Conservation (phyloP, 2,888 invertebrate genomes). For the Drosophila rellima region DNA sequence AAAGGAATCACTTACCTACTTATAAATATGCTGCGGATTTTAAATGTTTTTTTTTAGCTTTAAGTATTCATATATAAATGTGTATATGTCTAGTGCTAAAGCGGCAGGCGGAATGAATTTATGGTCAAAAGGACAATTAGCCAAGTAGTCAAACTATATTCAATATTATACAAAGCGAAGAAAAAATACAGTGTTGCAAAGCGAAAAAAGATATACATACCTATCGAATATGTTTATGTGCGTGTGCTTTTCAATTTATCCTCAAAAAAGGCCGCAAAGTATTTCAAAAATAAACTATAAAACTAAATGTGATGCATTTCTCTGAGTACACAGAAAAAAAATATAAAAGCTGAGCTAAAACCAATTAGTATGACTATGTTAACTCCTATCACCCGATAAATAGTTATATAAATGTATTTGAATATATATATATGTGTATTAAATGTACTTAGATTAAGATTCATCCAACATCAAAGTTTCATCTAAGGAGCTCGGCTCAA, state of each 20-base stretch:
- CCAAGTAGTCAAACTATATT: slow-evolving; percentile 33
- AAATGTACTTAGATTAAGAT: slow-evolving; percentile 42
- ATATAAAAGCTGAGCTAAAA: slow-evolving; percentile 20
- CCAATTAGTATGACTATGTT: slow-evolving; percentile 30
- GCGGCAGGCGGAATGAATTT: slow-evolving; percentile 43
- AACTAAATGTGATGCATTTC: slow-evolving; percentile 74
- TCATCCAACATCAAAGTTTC: slow-evolving; percentile 11
- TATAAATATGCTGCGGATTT: slow-evolving; percentile 35
- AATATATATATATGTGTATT: slow-evolving; percentile 45
- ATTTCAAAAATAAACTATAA: slow-evolving; percentile 32
- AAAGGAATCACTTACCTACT: not conserved
- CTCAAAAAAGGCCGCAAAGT: slow-evolving; percentile 20
- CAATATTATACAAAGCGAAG: slow-evolving; percentile 9
- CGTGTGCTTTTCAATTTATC: slow-evolving; percentile 19
- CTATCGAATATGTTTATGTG: not conserved
- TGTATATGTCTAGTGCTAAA: slow-evolving; percentile 47
- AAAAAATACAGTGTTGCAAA: slow-evolving; percentile 4
- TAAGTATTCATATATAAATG: slow-evolving; percentile 26
- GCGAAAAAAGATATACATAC: not conserved
- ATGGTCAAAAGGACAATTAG: slow-evolving; percentile 50
- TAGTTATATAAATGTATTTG: slow-evolving; percentile 13
- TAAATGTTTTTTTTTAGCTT: slow-evolving; percentile 49
- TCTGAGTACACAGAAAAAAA: slow-evolving; percentile 38
- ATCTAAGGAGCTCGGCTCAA: slow-evolving; percentile 38
- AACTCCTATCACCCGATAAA: slow-evolving; percentile 15